Conservation (phyloP, 2,113 vertebrate genomes). For the Pao palembangensis region DNA sequence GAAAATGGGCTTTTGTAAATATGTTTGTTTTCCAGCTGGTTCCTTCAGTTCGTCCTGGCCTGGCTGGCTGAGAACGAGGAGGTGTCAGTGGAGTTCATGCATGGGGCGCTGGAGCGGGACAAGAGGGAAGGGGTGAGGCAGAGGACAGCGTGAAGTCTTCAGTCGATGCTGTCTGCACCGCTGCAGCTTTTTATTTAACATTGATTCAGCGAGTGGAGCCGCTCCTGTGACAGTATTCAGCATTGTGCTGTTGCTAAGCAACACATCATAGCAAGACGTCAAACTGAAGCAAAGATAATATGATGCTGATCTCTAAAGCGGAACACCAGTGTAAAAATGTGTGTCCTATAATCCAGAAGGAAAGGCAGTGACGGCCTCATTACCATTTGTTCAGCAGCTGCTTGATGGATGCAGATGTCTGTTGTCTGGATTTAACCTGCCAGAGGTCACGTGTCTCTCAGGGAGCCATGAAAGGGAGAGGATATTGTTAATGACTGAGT, state of each 20-base stretch:
- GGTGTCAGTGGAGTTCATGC: slow-evolving; percentile 93
- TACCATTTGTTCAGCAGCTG: slow-evolving; percentile 8
- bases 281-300: not conserved
- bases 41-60: slow-evolving; percentile 91
- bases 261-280: slow-evolving; percentile 1
- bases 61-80: slow-evolving; percentile 97
- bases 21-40: slow-evolving; percentile 79
- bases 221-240: too few species aligned
- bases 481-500: too few species aligned
- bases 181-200: not conserved
- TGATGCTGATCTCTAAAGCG: too few species aligned
- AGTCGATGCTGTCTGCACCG: not conserved
- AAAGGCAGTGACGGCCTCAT: not conserved
- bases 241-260: slow-evolving; percentile 9
- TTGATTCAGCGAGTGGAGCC: not conserved
- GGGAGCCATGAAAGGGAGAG: too few species aligned
- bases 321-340: not conserved
- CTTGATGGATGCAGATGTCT: not conserved
- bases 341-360: not conserved
- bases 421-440: too few species aligned
- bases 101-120: slow-evolving; percentile 92
- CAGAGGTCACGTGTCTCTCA: too few species aligned
- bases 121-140: slow-evolving; percentile 93
- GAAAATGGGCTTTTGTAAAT: not conserved
- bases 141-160: rapidly evolving